Conservation (phyloP, 1,140 invertebrate genomes). For the Drosophila truncata region DNA sequence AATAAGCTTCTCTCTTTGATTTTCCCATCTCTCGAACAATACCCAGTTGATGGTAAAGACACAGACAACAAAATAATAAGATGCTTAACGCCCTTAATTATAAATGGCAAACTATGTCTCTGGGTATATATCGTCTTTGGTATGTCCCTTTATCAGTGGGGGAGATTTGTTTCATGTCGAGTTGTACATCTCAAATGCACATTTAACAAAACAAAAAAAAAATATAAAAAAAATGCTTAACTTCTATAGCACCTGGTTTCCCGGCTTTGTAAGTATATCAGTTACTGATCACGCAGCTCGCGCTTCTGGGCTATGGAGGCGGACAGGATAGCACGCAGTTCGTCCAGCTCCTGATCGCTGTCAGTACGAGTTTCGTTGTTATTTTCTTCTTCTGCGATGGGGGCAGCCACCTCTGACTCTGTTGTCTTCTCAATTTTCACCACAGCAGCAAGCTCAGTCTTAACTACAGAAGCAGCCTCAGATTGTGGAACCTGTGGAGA, state of each 20-base stretch:
- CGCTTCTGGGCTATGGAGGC: background rate
- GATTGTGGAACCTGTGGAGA: background rate
- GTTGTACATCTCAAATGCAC: slow-evolving; percentile 1
- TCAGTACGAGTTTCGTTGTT: background rate
- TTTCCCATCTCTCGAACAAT: background rate
- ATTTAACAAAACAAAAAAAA: background rate
- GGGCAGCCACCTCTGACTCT: background rate
- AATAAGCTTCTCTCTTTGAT: background rate
- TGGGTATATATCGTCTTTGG: background rate
- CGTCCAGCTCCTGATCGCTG: slow-evolving; percentile 6
- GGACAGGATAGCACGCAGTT: background rate
- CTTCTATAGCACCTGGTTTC: background rate
- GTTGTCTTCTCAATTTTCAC: background rate
- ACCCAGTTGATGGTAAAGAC: background rate
- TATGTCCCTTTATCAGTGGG: slow-evolving; percentile 1
- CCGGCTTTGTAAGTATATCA: background rate
- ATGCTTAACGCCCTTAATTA: background rate
- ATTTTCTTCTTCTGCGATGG: background rate
- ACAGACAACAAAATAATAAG: background rate
- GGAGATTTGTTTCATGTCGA: background rate
- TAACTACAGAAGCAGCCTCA: background rate
- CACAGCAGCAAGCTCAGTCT: background rate
- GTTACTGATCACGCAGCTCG: too few species aligned
- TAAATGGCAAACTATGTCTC: background rate
- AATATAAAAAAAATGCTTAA: background rate